Evolutionary conservation across 2,888 invertebrate species (phyloP), one percentile per base, ranked within the genome.

Genomic region (Orthonevra nobilis): DNA sequence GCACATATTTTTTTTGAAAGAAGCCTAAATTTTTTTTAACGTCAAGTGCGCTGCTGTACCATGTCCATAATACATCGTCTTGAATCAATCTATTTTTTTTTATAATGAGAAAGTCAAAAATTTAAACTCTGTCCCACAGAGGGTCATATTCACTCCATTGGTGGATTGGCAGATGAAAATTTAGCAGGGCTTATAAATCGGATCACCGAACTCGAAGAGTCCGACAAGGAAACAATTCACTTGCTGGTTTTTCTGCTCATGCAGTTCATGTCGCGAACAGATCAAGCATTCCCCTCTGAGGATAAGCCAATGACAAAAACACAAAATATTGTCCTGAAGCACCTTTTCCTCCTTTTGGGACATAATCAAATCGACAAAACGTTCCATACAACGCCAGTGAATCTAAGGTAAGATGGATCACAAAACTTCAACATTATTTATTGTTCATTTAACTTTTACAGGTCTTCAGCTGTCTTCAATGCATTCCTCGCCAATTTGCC

Each of bases 211-310:
- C 90, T 96, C 50, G 98, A 99, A 86, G 98, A 98, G 86, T 93
- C 96, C 0, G 99, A 99, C 86, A 93, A 95, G 82, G 98, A 99
- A 89, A 98, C 99, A 0, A 95, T 97, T 83, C 98, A 98, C 87
- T 90, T 98, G 19, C 90, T 99, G 30, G 95, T 98, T 7, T 96
- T 97, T 84, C 91, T 99, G n/a, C 92, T 99, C 9, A 97, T 99
- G 95, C 98, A 98, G 90, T 98, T 98, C 87, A 91, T 98, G 86
- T 96, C 97, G 0, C 91, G 94, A 83, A 92, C 92, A 17, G 94
- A 95, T 86, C 93, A 94, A 87, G 95, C 96, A 0, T 95, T 92
- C 86, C 96, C 96, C 0, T 93, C 93, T 0, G 97, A 98, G 83
- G 97, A 97, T 83, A 97, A 96, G 84, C 90, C 92, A 32, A 88